A percentile compares a stretch with the other conserved stretches of the same genome.
These are phyloP conservation scores for Perognathus longimembris DNA, from an alignment of 2,113 vertebrate genomes.

Conservation along the genomic window DNA sequence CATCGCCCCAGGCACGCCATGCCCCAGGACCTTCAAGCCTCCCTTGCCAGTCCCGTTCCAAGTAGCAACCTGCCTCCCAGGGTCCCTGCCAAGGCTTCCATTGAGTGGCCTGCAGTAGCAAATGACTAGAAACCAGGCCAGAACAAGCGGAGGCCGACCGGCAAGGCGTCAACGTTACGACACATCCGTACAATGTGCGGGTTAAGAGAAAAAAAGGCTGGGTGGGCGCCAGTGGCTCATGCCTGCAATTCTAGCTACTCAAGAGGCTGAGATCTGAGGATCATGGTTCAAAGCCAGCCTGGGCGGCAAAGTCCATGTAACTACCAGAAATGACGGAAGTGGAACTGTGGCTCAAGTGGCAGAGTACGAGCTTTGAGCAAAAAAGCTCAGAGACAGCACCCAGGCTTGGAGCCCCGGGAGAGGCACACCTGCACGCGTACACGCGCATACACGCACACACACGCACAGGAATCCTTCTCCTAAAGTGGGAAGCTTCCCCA, in stretches of 20 bases:
- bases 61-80: background rate
- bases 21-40: background rate
- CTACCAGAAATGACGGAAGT: no score
- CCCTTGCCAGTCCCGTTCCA: conserved; percentile 53
- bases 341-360: no score
- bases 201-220: background rate
- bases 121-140: background rate
- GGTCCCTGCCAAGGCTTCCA: background rate
- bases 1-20: background rate
- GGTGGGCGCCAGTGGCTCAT: no score
- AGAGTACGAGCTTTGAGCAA: no score
- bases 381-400: no score
- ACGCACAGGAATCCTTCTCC: background rate
- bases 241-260: no score
- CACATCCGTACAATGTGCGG: background rate
- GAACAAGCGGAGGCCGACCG: background rate
- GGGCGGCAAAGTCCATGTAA: no score
- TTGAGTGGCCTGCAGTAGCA: background rate
- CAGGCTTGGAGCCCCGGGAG: no score
- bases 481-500: background rate
- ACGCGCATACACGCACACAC: no score
- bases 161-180: background rate
- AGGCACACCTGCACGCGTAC: no score
- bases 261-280: no score
- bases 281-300: no score